Evolutionary conservation across 2,797 vertebrate genomes (phyloP), one percentile per base, ranked within the genome.

Genomic region (Pogonophryne albipinna): DNA sequence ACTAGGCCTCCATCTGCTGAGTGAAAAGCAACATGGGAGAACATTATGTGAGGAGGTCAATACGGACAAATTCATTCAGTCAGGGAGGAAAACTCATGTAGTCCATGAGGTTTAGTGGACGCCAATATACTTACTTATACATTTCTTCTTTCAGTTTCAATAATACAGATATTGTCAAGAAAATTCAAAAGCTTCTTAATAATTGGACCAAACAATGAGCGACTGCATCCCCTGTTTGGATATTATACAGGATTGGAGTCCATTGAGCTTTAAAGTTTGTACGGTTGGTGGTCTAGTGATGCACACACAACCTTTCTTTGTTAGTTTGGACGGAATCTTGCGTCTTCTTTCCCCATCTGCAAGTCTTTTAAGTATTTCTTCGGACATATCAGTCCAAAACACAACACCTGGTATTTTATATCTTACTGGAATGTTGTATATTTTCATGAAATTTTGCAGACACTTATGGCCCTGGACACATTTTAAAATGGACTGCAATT

Each of bases 1-100:
- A n/a, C 72, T 19, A 44, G 17, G 14, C 53, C 12, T 14, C 42
- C 16, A 34, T 84, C 82, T 74, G 82, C 79, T 78, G 84, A 88
- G 47, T 67, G 86, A 90, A 15, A 41, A 65, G 38, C 76, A 71
- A 78, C 61, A 61, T 65, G 45, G 58, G 60, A 44, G 46, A 77
- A 60, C 65, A 73, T 77, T 57, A 79, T 75, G 51, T 47, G 58
- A 85, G 64, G 63, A 53, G 77, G 71, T 72, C 80, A 76, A 13
- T 56, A 47, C 13, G 2, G 69, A 70, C 23, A 60, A 58, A 74
- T 34, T 45, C 10, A 63, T 49, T 74, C 34, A 73, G 47, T 47
- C 68, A 38, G 27, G 42, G 44, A 23, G 47, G 52, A 59, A 77
- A 82, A 70, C 70, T 69, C 44, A n/a, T 49, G 76, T 23, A 17